phyloP scores from a whole-genome alignment of 2,797 vertebrate species.

The Silurus aristotelis region DNA sequence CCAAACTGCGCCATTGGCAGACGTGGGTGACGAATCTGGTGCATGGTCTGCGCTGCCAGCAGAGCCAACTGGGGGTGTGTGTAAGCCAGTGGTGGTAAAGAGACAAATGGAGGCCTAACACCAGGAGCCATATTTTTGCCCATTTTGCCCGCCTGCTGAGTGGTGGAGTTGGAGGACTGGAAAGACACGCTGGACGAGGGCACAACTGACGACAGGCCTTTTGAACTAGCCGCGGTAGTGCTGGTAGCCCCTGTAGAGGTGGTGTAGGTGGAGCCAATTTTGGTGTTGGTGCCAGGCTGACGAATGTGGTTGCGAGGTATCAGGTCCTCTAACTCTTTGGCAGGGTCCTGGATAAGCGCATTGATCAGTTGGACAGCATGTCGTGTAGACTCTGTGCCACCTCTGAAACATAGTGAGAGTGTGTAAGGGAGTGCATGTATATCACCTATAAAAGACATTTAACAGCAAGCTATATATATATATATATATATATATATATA shows the following conservation, averaged over 20 bases:
- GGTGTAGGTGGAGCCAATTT: constrained; percentile 80
- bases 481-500: too few relatives aligned
- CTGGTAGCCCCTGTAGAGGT: constrained; percentile 83
- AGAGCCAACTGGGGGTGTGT: constrained; percentile 96
- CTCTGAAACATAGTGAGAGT: constrained; percentile 73
- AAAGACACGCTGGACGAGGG: constrained; percentile 85
- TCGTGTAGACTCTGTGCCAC: constrained; percentile 95
- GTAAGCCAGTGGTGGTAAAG: constrained; percentile 92
- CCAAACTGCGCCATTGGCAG: constrained; percentile 98
- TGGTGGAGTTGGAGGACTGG: constrained; percentile 83
- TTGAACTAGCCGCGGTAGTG: constrained; percentile 82
- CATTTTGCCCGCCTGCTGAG: constrained; percentile 85
- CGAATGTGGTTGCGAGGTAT: constrained; percentile 98
- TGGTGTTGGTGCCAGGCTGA: constrained; percentile 85
- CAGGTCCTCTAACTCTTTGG: constrained; percentile 98
- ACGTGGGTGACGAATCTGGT: constrained; percentile 96
- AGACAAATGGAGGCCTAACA: constrained; percentile 93
- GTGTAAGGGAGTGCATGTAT: background rate
- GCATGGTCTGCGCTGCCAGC: constrained; percentile 97
- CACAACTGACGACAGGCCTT: constrained; percentile 86
- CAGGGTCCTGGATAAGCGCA: constrained; percentile 97
- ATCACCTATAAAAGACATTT: background rate
- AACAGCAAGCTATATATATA: background rate
- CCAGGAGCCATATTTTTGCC: constrained; percentile 89
- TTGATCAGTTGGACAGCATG: constrained; percentile 98